These are phyloP conservation scores for Coelinius sp. DNA, from an alignment of 2,888 invertebrate genomes.

Conservation along the genomic window DNA sequence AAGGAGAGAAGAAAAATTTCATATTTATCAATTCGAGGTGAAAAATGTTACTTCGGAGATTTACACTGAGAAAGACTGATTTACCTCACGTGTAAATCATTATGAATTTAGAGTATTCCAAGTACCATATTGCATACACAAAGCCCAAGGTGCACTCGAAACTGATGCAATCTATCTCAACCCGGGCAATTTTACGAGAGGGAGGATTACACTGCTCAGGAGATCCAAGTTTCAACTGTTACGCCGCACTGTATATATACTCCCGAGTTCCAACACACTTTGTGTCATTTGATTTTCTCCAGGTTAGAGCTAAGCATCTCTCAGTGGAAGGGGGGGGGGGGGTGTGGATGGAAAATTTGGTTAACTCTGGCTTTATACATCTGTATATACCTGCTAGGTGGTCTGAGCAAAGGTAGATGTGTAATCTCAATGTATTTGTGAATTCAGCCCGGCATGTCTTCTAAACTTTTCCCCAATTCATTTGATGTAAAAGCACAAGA, in stretches of 20 bases:
- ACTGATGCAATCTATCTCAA: conserved; percentile 39
- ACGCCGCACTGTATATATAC: conserved; percentile 2
- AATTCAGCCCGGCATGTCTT: not conserved
- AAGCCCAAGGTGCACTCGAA: not conserved
- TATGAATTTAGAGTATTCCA: not conserved
- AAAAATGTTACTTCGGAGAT: too few species aligned
- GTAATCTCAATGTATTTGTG: conserved; percentile 4
- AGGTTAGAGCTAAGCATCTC: conserved; percentile 4
- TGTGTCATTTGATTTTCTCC: conserved; percentile 16
- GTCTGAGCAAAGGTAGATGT: not conserved
- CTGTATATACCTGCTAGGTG: not conserved
- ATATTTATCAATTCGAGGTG: too few species aligned
- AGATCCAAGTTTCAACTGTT: conserved; percentile 19
- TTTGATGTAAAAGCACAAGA: not conserved
- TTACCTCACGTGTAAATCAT: not conserved
- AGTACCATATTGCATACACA: not conserved
- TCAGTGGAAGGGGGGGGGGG: not conserved
- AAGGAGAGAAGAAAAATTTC: too few species aligned
- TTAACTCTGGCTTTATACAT: not conserved
- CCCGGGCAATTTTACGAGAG: conserved; percentile 32
- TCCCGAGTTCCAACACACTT: conserved; percentile 23
- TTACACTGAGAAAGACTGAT: not conserved
- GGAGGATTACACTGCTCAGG: conserved; percentile 2
- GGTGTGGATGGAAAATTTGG: too few species aligned
- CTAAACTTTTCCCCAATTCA: not conserved